phyloP scores from a whole-genome alignment of 1,140 invertebrate species.

The Drosophila grimshawi region DNA sequence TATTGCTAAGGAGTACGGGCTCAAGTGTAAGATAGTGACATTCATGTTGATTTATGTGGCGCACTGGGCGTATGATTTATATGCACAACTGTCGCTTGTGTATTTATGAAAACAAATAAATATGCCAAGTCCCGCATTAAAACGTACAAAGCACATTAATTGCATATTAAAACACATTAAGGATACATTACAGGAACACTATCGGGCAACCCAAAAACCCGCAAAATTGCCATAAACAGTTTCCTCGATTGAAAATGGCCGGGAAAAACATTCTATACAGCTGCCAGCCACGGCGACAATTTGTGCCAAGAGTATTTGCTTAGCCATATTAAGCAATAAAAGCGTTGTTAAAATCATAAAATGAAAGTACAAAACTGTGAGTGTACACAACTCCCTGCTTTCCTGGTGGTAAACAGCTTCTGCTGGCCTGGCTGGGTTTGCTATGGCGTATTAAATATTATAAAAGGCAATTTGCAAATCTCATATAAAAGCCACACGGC shows the following conservation, averaged over 20 bases:
- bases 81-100: conserved; percentile 19
- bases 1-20: background rate
- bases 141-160: conserved; percentile 58
- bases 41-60: conserved; percentile 66
- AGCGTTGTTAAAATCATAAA: conserved; percentile 72
- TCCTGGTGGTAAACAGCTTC: background rate
- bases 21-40: conserved; percentile 30
- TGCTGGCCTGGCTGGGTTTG: background rate
- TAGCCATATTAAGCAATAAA: conserved; percentile 71
- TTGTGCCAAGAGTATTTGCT: conserved; percentile 53
- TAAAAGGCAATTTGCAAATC: conserved; percentile 76
- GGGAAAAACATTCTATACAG: conserved; percentile 35
- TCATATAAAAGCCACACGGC: conserved; percentile 73
- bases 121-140: conserved; percentile 47
- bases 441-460: conserved; percentile 69
- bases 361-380: conserved; percentile 54
- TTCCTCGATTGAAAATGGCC: conserved; percentile 48
- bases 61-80: conserved; percentile 67
- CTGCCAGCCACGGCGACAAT: conserved; percentile 56
- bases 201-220: conserved; percentile 13
- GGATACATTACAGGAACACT: conserved; percentile 60
- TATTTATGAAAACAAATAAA: conserved; percentile 69
- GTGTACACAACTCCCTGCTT: background rate
- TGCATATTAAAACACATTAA: conserved; percentile 68
- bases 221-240: conserved; percentile 45